phyloP scores from a whole-genome alignment of 2,113 vertebrate genomes.

The Heteronetta atricapilla region DNA sequence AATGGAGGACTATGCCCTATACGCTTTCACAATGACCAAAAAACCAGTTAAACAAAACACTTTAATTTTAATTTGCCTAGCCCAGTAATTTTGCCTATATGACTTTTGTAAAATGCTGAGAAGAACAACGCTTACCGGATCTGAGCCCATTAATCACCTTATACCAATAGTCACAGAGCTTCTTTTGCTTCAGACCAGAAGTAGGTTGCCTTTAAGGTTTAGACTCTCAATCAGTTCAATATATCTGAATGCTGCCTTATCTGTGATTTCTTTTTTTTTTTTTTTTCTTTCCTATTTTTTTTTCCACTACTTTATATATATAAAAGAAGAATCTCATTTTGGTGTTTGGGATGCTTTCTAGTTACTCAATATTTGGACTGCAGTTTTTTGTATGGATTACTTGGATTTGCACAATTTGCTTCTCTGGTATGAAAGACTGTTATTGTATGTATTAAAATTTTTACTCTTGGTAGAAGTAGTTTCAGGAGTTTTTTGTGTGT shows the following conservation, averaged over 20 bases:
- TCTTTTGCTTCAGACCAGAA: slow-evolving; percentile 8
- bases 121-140: not conserved
- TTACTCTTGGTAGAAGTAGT: not conserved
- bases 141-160: not conserved
- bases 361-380: not conserved
- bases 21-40: not conserved
- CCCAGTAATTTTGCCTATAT: not conserved
- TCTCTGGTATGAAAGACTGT: not conserved
- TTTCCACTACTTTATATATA: not conserved
- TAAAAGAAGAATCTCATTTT: not conserved
- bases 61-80: not conserved
- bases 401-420: not conserved
- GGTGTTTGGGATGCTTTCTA: not conserved
- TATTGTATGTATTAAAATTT: not conserved
- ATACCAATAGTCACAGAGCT: slow-evolving; percentile 11
- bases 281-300: too few species aligned
- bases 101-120: not conserved
- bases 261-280: not conserved
- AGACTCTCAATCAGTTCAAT: slow-evolving; percentile 13
- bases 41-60: not conserved
- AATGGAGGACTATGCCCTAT: not conserved
- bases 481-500: not conserved
- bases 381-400: not conserved
- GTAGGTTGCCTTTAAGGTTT: not conserved
- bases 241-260: not conserved